These are phyloP conservation scores for Nicator chloris DNA, from an alignment of 2,113 vertebrate species.

Conservation along the genomic window DNA sequence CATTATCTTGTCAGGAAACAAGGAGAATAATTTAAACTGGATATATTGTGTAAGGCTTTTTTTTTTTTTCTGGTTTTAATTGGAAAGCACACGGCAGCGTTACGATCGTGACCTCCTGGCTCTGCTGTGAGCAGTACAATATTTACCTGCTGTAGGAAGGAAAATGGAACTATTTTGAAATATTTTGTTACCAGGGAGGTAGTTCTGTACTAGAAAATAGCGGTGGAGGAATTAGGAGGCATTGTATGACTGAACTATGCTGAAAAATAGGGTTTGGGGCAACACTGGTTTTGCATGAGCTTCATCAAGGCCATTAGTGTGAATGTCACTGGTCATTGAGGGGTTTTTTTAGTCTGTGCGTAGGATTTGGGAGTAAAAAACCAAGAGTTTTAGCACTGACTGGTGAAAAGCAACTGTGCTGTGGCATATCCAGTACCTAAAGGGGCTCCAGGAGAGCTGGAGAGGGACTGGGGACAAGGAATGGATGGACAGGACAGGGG, in stretches of 20 bases:
- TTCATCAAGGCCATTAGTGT: neutral
- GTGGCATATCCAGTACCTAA: neutral
- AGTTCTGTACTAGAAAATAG: neutral
- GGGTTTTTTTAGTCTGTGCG: neutral
- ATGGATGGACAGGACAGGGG: neutral
- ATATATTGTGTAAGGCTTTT: neutral
- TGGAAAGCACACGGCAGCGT: neutral
- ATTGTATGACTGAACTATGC: neutral
- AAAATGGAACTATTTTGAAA: neutral
- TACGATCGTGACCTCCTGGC: neutral
- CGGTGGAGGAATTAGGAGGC: neutral
- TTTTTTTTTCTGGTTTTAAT: neutral
- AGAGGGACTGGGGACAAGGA: neutral
- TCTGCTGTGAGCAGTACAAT: neutral
- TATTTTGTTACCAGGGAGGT: neutral
- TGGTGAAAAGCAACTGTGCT: neutral
- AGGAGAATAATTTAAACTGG: neutral
- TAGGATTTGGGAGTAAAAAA: neutral
- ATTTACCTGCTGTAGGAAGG: neutral
- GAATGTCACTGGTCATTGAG: neutral
- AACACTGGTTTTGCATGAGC: neutral
- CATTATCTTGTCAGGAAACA: slow-evolving; percentile 32
- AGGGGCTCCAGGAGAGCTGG: neutral
- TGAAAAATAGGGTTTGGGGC: neutral
- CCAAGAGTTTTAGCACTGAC: neutral